Base-by-base conservation (phyloP, 2,113 vertebrate species). In the Cichladusa arquata region DNA sequence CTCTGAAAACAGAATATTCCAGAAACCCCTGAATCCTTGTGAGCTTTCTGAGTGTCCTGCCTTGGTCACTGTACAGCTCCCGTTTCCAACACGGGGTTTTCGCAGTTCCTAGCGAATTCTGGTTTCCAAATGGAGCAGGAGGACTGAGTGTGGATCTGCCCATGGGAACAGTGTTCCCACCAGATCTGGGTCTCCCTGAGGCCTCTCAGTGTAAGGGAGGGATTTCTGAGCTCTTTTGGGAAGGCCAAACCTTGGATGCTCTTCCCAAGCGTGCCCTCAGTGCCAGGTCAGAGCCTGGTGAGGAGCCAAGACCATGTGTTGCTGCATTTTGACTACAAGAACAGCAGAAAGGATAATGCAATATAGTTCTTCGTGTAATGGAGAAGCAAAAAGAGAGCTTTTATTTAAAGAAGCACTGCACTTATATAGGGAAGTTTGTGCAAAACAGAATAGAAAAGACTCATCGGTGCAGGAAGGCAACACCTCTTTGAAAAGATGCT, bases 41-140 rank as follows among this genome's bases (percentile, higher is more conserved):
- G 24, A 64, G 69, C 23, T 47, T 14, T 31, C 3, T 19, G 29
- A 53, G 23, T 2, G 29, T 14, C 61, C 48, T 64, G 44, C 67
- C 9, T 9, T 12, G 28, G 31, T 48, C 31, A 12, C 17, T 5
- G 24, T 4, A 3, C 58, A 34, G 5, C 22, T 31, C 18, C 2
- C 2, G 57, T 23, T 61, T 5, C 69, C 69, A 40, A 3, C 12
- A 11, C 0, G 2, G 2, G 2, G 9, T 3, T 76, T 65, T 22
- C 1, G 5, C 31, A 22, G 23, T 4, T 14, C 3, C 17, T 20
- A 7, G 19, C 0, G 3, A n/a, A 9, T 38, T 38, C 14, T 31
- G 62, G 16, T 36, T 1, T 78, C 54, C n/a, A 42, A 57, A 33
- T 1, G 17, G 36, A 66, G 62, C 57, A 33, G 62, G 13, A 77